phyloP scores from a whole-genome alignment of 1,140 invertebrate species.

The Ceratina australensis region DNA sequence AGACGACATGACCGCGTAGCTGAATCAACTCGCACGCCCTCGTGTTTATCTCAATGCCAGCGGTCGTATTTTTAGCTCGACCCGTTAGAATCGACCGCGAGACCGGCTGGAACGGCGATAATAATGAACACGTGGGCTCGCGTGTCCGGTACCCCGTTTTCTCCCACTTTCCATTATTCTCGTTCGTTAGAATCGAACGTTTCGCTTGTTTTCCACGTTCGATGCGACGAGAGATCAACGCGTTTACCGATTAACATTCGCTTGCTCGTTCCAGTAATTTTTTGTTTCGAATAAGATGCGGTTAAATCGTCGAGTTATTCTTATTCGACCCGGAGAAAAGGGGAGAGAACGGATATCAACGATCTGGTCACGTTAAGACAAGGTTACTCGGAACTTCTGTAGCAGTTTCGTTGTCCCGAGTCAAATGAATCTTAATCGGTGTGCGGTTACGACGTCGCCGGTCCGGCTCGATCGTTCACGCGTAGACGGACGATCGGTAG shows the following conservation, averaged over 20 bases:
- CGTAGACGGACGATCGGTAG: too few relatives aligned
- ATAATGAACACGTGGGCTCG: not conserved
- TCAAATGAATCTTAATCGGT: slow-evolving; percentile 27
- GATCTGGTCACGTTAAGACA: slow-evolving; percentile 32
- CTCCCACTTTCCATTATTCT: too few relatives aligned
- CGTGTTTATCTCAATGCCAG: slow-evolving; percentile 49
- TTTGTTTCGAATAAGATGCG: not conserved
- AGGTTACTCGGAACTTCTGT: slow-evolving; percentile 11
- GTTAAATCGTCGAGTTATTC: not conserved
- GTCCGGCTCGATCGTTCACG: not conserved
- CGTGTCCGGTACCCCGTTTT: not conserved
- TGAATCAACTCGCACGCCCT: slow-evolving; percentile 26
- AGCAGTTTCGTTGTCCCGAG: slow-evolving; percentile 1
- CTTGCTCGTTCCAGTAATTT: too few relatives aligned
- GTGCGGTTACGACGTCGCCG: not conserved
- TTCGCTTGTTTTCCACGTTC: too few relatives aligned
- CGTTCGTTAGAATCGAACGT: too few relatives aligned
- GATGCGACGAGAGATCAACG: too few relatives aligned
- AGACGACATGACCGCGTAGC: not conserved
- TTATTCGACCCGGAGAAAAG: not conserved
- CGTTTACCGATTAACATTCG: too few relatives aligned
- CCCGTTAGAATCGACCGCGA: slow-evolving; percentile 37
- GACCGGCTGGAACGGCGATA: slow-evolving; percentile 14
- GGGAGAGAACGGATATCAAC: slow-evolving; percentile 25
- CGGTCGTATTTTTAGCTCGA: slow-evolving; percentile 51